A percentile compares a stretch with the other conserved stretches of the same genome.
Conservation (phyloP, 2,888 invertebrate species). For the Heteromurus nitidus region DNA sequence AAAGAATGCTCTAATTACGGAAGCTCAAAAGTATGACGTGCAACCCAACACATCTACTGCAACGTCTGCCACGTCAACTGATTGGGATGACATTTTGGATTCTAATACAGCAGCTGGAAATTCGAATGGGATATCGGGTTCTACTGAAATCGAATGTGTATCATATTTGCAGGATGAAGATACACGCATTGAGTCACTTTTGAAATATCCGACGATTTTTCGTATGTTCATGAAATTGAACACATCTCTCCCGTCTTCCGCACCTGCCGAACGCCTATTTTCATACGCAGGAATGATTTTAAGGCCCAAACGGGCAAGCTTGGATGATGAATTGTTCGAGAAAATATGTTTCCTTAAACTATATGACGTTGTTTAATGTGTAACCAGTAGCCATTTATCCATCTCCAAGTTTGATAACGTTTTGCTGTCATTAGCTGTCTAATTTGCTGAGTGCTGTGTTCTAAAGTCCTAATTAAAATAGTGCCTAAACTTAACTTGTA, state of each 20-base stretch:
- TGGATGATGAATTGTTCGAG: slow-evolving; percentile 47
- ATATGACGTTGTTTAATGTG: no score
- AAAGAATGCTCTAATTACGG: background rate
- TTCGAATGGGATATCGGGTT: no score
- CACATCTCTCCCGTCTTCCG: slow-evolving; percentile 42
- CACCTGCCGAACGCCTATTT: slow-evolving; percentile 43
- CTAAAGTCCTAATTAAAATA: no score
- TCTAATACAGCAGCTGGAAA: background rate
- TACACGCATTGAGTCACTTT: background rate
- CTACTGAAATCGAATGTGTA: background rate
- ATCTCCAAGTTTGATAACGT: no score
- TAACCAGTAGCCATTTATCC: no score
- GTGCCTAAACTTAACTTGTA: no score
- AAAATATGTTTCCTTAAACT: slow-evolving; percentile 32
- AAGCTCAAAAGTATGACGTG: background rate
- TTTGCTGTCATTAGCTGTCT: no score
- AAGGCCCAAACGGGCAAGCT: background rate
- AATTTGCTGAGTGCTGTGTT: no score
- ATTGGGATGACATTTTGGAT: background rate
- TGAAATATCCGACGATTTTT: background rate
- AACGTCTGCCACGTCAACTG: background rate
- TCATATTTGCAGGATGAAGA: background rate
- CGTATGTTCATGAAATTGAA: slow-evolving; percentile 31
- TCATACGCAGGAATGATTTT: slow-evolving; percentile 34
- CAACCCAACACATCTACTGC: background rate